Conservation (phyloP, 2,113 vertebrate species). For the Ammodytes dubius region DNA sequence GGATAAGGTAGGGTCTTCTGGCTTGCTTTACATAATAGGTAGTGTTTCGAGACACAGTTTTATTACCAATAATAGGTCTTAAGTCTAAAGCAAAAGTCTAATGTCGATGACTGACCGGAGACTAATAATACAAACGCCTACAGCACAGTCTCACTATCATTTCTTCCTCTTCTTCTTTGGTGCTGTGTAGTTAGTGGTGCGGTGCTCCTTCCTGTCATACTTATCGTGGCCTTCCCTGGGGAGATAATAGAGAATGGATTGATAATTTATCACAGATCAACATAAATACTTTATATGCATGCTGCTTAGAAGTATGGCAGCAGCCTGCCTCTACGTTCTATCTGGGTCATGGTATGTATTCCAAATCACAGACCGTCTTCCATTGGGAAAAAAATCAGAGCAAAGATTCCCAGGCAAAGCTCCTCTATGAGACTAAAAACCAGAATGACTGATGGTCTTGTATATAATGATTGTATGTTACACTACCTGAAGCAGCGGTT, state of each 20-base stretch:
- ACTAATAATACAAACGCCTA: constrained; percentile 17
- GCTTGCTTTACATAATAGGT: constrained; percentile 32
- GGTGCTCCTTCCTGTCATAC: constrained; percentile 93
- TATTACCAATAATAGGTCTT: constrained; percentile 36
- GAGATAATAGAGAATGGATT: constrained; percentile 65
- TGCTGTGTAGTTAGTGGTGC: constrained; percentile 86
- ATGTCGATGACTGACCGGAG: constrained; percentile 23
- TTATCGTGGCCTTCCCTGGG: constrained; percentile 94
- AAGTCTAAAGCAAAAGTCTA: constrained; percentile 51
- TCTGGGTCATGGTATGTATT: constrained; percentile 73
- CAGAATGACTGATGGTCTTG: neutral
- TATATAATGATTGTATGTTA: neutral
- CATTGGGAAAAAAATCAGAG: constrained; percentile 1
- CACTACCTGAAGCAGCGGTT: constrained; percentile 92
- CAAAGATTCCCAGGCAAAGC: constrained; percentile 30
- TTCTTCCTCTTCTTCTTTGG: constrained; percentile 80
- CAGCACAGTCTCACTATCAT: constrained; percentile 60
- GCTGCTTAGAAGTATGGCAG: constrained; percentile 73
- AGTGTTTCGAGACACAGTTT: constrained; percentile 16
- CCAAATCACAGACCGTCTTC: constrained; percentile 53
- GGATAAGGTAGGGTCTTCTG: constrained; percentile 1
- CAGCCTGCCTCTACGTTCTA: constrained; percentile 45
- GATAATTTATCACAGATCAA: constrained; percentile 71
- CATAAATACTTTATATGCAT: constrained; percentile 79
- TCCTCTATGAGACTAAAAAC: neutral